A percentile compares a stretch with the other conserved stretches of the same genome.
Conservation (phyloP, 2,113 vertebrate genomes). For the Etia nguti region DNA sequence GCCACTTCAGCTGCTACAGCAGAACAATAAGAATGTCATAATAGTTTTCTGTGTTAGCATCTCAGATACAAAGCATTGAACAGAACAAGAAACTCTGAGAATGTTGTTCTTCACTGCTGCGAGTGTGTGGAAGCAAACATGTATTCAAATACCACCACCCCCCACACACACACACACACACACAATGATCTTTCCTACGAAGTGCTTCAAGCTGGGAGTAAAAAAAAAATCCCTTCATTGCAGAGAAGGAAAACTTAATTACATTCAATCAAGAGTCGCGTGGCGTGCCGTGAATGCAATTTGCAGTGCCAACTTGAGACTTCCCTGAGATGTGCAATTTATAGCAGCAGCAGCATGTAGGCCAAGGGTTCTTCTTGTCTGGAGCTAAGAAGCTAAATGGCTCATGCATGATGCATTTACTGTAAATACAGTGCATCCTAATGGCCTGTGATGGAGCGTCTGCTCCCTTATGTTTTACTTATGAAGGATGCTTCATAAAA, state of each 20-base stretch:
- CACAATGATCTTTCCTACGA: not conserved
- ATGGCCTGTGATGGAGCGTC: constrained; percentile 17
- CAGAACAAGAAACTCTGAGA: not conserved
- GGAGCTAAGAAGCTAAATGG: not conserved
- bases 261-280: constrained; percentile 61
- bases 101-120: not conserved
- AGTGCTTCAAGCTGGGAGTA: not conserved
- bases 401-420: constrained; percentile 56
- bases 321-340: constrained; percentile 32
- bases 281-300: constrained; percentile 39
- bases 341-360: constrained; percentile 33
- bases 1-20: not conserved
- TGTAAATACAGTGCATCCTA: constrained; percentile 37
- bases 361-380: constrained; percentile 14
- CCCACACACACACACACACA: not conserved
- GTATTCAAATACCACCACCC: not conserved
- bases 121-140: not conserved
- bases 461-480: constrained; percentile 49
- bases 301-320: constrained; percentile 40
- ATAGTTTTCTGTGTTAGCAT: not conserved
- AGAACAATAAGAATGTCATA: not conserved
- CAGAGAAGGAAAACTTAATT: constrained; percentile 60
- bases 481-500: constrained; percentile 24
- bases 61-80: not conserved
- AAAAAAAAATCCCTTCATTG: constrained; percentile 38